Evolutionary conservation across 2,113 vertebrate genomes (phyloP).

Genomic region (Mobula hypostoma): DNA sequence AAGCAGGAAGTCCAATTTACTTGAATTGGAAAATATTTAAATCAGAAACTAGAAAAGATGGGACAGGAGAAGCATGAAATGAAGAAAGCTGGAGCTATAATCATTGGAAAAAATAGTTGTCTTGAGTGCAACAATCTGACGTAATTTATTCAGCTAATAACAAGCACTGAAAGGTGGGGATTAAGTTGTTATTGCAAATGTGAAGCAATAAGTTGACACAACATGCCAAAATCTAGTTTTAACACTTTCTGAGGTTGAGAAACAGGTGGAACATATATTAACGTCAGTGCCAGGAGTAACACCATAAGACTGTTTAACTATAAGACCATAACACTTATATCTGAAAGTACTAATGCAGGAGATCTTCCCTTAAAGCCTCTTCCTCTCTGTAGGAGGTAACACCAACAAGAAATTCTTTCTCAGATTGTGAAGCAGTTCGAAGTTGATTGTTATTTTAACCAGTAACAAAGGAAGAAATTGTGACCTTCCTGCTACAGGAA

Average conservation of each 20-base stretch:
- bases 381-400: neutral
- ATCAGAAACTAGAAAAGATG: neutral
- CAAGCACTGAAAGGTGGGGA: neutral
- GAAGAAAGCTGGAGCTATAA: neutral
- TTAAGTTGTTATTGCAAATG: neutral
- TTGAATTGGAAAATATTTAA: slow-evolving; percentile 19
- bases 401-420: neutral
- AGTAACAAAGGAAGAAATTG: neutral
- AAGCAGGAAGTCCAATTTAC: slow-evolving; percentile 15
- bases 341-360: no score
- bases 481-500: neutral
- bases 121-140: neutral
- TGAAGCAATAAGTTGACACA: neutral
- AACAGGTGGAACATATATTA: neutral
- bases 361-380: neutral
- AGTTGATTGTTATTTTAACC: neutral
- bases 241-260: neutral
- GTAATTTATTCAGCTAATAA: neutral
- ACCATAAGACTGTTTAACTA: no score
- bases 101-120: neutral
- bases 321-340: no score
- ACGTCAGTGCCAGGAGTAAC: neutral
- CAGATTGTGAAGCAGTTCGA: neutral
- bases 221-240: neutral
- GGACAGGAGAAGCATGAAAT: neutral